These are phyloP conservation scores for Drosophila triauraria DNA, from an alignment of 1,140 invertebrate species.

Conservation along the genomic window DNA sequence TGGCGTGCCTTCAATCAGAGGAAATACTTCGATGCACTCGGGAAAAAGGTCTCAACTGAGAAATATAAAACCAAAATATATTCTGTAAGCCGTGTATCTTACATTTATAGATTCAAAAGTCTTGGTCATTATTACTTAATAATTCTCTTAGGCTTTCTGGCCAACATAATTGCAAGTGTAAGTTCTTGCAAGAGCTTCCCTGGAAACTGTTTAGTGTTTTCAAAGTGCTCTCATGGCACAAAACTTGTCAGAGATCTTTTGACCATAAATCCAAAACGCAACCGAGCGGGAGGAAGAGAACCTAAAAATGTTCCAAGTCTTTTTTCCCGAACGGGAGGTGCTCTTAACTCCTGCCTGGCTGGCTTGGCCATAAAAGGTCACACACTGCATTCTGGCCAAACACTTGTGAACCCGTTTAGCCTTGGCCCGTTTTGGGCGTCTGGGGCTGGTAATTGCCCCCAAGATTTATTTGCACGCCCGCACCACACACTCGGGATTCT, in stretches of 20 bases:
- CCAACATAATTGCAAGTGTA: constrained; percentile 4
- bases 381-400: constrained; percentile 51
- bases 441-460: constrained; percentile 64
- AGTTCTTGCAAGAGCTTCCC: constrained; percentile 29
- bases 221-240: constrained; percentile 49
- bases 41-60: background rate
- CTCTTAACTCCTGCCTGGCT: constrained; percentile 22
- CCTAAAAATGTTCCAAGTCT: constrained; percentile 60
- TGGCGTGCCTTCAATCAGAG: constrained; percentile 71
- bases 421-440: constrained; percentile 61
- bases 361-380: constrained; percentile 59
- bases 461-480: constrained; percentile 82
- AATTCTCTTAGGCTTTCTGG: background rate
- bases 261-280: constrained; percentile 57
- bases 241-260: constrained; percentile 57
- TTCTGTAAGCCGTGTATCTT: no score
- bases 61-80: no score
- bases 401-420: constrained; percentile 66
- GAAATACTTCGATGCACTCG: constrained; percentile 22
- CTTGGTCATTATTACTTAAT: background rate
- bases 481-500: constrained; percentile 34
- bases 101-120: background rate
- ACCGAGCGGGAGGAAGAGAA: constrained; percentile 43
- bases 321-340: constrained; percentile 9
- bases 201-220: constrained; percentile 70